Evolutionary conservation across 2,888 invertebrate species (phyloP).

Genomic region (Hybos culiciformis): DNA sequence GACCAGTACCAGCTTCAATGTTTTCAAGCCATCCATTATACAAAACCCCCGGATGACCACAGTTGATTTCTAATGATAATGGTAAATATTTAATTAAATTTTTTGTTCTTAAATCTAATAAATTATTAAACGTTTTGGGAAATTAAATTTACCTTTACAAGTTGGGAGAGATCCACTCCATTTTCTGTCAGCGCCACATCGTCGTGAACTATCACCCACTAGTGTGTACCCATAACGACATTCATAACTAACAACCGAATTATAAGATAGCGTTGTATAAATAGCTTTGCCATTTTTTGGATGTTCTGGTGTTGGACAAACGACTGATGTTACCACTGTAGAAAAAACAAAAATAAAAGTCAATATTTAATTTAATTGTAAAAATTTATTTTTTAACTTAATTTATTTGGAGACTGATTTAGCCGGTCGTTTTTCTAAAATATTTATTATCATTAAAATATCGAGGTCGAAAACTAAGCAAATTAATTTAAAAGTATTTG

Average conservation of each 20-base stretch:
- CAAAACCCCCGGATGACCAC: conserved; percentile 83
- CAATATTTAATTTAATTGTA: no score
- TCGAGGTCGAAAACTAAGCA: no score
- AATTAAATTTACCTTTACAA: conserved; percentile 66
- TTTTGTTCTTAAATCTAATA: background rate
- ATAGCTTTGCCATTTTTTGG: conserved; percentile 87
- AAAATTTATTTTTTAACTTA: no score
- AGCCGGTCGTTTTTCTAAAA: no score
- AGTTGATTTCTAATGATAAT: conserved; percentile 73
- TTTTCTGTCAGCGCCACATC: conserved; percentile 86
- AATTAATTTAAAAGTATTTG: no score
- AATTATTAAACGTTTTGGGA: background rate
- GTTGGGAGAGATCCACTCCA: conserved; percentile 88
- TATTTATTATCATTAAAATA: no score
- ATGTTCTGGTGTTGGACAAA: conserved; percentile 83
- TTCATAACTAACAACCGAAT: conserved; percentile 88
- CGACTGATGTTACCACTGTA: conserved; percentile 77
- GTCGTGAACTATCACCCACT: conserved; percentile 75
- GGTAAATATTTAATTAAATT: background rate
- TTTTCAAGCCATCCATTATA: conserved; percentile 95
- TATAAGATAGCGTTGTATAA: conserved; percentile 85
- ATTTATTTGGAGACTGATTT: no score
- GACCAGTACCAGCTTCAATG: conserved; percentile 74
- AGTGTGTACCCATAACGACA: conserved; percentile 90
- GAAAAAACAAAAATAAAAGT: background rate